Conservation (phyloP, 2,113 vertebrate genomes). For the Columba janthina region DNA sequence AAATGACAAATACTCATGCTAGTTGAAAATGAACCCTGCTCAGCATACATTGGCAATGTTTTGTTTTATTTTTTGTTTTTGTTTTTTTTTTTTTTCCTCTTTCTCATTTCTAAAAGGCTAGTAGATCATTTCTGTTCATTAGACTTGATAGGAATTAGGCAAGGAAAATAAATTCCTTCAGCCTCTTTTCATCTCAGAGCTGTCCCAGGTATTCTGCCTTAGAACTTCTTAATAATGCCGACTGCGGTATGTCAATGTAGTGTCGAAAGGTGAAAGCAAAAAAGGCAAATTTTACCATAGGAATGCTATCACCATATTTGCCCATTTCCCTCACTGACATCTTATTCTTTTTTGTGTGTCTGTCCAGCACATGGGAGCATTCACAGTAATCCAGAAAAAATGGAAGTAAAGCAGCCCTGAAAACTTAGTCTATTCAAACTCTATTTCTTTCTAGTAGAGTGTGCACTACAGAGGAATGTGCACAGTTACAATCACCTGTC, state of each 20-base stretch:
- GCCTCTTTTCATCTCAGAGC: constrained; percentile 14
- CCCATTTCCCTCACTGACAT: constrained; percentile 24
- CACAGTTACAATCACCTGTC: background rate
- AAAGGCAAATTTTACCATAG: background rate
- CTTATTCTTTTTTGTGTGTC: constrained; percentile 23
- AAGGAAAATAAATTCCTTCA: constrained; percentile 43
- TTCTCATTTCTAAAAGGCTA: constrained; percentile 32
- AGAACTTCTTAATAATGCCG: constrained; percentile 18
- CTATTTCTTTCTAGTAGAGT: constrained; percentile 8
- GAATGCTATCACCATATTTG: constrained; percentile 21
- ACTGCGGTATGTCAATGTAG: background rate
- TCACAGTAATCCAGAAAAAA: constrained; percentile 46
- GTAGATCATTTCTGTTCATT: constrained; percentile 61
- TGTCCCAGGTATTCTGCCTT: background rate
- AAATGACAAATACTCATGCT: constrained; percentile 68
- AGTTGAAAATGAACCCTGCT: constrained; percentile 58
- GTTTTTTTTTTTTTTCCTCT: constrained; percentile 18
- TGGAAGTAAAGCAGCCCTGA: background rate
- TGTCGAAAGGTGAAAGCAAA: constrained; percentile 7
- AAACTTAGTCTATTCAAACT: constrained; percentile 18
- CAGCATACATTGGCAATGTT: constrained; percentile 20
- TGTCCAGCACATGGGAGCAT: background rate
- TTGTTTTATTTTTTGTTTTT: too few species aligned
- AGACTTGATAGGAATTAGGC: constrained; percentile 65
- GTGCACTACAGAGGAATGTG: background rate